Base-by-base conservation (phyloP, 1,140 invertebrate species). In the Achroia grisella region DNA sequence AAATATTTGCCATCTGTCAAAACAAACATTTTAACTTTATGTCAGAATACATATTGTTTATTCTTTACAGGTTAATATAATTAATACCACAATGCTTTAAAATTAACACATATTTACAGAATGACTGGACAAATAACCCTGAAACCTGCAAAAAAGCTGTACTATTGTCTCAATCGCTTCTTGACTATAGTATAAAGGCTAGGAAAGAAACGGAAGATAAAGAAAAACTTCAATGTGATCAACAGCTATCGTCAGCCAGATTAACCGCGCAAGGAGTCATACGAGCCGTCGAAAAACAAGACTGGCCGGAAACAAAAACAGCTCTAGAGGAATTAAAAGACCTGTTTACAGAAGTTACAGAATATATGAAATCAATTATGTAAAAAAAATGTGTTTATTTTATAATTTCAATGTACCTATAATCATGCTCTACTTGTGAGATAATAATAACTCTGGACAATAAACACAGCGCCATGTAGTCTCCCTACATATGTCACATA, bases 231-330 rank as follows among this genome's bases (percentile, higher is more conserved):
- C 63, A 82, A 64, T 74, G 83, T 4, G 67, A 89, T 32, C 88
- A 88, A 13, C 85, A 88, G 36, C 61, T 92, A 2, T 90, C 88
- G 1, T 91, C 90, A 2, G 89, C 89, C 0, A 87, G 90, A 34
- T 56, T 92, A 4, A 88, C 88, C 0, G 80, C 87, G 6, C 89
- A 91, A 39, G 87, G 84, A 9, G 84, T 88, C 10, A 52, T 89
- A 28, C 78, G 81, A 14, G 89, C 86, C 27, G 74, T 83, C 0
- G 86, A 87, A 46, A 85, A 86, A 54, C 77, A 88, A 41, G 61
- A 79, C 28, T 87, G 86, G 71, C 56, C 71, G 0, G 74, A 87
- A 49, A 74, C 75, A 12, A 46, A 75, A 23, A 52, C 61, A 2
- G 49, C 74, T 10, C 17, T 71, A 5, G 40, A 60, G 32, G 40